Percentiles rank a stretch among this genome's conserved stretches.
phyloP scores from a whole-genome alignment of 2,797 vertebrate species.

The Mormyrus proboscirostris region DNA sequence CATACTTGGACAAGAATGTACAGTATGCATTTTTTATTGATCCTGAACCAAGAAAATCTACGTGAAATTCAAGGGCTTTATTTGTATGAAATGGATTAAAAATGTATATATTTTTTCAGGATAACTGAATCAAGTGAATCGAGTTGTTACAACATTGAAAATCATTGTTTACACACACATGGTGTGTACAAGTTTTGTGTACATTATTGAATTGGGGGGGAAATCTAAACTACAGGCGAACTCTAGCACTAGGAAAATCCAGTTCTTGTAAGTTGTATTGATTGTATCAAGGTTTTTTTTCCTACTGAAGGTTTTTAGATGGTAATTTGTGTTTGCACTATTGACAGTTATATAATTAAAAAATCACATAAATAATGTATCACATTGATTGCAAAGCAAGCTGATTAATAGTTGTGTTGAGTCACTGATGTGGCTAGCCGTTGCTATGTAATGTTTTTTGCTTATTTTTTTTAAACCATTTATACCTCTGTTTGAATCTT shows the following conservation, averaged over 20 bases:
- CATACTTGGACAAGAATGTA: constrained; percentile 17
- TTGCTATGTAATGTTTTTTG: not conserved
- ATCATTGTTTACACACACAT: not conserved
- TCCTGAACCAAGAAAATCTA: not conserved
- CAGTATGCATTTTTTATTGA: not conserved
- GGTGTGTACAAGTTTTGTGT: not conserved
- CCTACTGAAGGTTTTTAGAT: not conserved
- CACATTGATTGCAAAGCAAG: not conserved
- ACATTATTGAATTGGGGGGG: not conserved
- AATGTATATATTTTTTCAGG: constrained; percentile 17
- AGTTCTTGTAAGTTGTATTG: not conserved
- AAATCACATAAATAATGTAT: not conserved
- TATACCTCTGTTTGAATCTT: not conserved
- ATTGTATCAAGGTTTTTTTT: not conserved
- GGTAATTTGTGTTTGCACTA: not conserved
- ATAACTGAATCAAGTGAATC: not conserved
- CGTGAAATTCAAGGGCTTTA: constrained; percentile 36
- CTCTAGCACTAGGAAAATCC: not conserved
- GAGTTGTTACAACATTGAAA: not conserved
- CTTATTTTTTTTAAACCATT: not conserved
- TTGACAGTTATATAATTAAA: not conserved
- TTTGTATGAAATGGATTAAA: constrained; percentile 21
- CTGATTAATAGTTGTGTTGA: not conserved
- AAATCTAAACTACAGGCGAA: not conserved
- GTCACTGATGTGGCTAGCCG: not conserved